phyloP scores from a whole-genome alignment of 2,797 vertebrate genomes.

The Brachymystax lenok region DNA sequence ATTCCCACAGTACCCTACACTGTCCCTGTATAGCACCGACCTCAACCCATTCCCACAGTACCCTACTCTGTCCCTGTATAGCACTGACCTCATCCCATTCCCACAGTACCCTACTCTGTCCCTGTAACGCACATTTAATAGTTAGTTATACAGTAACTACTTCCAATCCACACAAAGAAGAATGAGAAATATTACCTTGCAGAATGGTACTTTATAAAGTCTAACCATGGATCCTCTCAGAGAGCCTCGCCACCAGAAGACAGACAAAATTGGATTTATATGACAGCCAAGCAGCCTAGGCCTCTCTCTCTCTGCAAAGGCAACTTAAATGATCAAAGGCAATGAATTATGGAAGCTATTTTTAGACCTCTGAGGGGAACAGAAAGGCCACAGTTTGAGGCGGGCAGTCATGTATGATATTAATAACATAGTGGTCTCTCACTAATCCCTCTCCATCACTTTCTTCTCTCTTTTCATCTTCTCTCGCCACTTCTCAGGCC shows the following conservation, averaged over 20 bases:
- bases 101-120: no score
- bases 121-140: neutral
- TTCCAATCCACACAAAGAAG: neutral
- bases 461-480: slow-evolving; percentile 17
- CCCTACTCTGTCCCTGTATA: no score
- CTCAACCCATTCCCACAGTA: no score
- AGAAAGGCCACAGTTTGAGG: slow-evolving; percentile 58
- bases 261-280: slow-evolving; percentile 57
- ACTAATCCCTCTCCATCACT: slow-evolving; percentile 51
- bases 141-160: slow-evolving; percentile 34
- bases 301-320: slow-evolving; percentile 47
- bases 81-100: no score
- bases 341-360: slow-evolving; percentile 68
- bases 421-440: slow-evolving; percentile 65
- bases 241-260: slow-evolving; percentile 59
- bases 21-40: no score
- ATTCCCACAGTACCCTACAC: no score
- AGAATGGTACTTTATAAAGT: slow-evolving; percentile 36
- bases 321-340: slow-evolving; percentile 69
- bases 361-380: slow-evolving; percentile 62
- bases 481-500: neutral
- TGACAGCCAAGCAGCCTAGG: slow-evolving; percentile 34
- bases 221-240: slow-evolving; percentile 48
- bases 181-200: slow-evolving; percentile 59
- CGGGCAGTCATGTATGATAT: slow-evolving; percentile 74